Evolutionary conservation across 2,888 invertebrate species (phyloP).

Genomic region (Ecdyonurus torrentis): DNA sequence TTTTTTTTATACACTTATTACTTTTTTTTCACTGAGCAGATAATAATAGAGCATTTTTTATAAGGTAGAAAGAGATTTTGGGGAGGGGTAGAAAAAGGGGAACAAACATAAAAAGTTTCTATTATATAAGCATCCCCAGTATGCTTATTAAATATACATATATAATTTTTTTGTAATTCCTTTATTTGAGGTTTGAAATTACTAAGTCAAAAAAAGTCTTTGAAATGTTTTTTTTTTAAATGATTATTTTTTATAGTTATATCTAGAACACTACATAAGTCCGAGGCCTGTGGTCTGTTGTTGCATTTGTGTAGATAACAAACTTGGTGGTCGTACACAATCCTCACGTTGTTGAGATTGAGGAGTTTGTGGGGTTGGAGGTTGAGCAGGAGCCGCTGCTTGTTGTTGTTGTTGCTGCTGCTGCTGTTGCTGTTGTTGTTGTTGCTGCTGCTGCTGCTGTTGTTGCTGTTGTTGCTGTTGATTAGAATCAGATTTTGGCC

Average conservation of each 20-base stretch:
- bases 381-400: neutral
- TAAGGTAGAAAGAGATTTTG: too few relatives aligned
- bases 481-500: slow-evolving; percentile 33
- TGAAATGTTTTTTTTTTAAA: neutral
- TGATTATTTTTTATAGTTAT: neutral
- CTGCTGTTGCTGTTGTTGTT: neutral
- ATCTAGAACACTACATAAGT: too few relatives aligned
- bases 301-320: neutral
- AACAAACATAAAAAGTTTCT: too few relatives aligned
- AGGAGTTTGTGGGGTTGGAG: neutral
- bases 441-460: neutral
- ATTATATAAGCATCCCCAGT: too few relatives aligned
- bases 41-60: neutral
- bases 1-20: too few relatives aligned
- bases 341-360: neutral
- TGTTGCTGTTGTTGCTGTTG: slow-evolving; percentile 11
- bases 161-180: too few relatives aligned
- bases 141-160: too few relatives aligned
- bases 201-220: too few relatives aligned
- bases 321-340: neutral
- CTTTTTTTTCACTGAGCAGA: neutral
- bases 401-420: neutral
- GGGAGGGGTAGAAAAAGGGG: too few relatives aligned
- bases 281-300: neutral
- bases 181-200: too few relatives aligned